These are phyloP conservation scores for Thalpophila matura DNA, from an alignment of 2,888 invertebrate species.

Conservation along the genomic window DNA sequence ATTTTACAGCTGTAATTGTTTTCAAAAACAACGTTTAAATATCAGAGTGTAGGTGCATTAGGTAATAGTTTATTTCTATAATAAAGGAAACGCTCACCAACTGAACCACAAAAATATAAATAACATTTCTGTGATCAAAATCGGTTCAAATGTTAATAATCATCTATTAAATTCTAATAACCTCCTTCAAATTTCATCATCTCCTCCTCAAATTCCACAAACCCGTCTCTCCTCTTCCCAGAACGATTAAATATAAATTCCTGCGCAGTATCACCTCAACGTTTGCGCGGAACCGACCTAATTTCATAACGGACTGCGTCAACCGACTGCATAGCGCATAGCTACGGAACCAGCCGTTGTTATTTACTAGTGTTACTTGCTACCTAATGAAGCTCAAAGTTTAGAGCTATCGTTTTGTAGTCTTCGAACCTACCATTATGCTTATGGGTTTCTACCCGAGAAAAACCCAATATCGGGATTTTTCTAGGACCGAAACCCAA, in stretches of 20 bases:
- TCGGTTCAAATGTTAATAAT: background rate
- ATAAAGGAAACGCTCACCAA: no score
- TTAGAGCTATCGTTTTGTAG: no score
- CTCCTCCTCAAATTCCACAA: background rate
- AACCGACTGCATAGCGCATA: constrained; percentile 28
- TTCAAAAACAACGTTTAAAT: no score
- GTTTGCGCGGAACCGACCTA: constrained; percentile 43
- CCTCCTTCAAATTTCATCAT: constrained; percentile 2
- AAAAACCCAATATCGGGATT: no score
- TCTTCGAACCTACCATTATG: no score
- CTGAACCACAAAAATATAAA: no score
- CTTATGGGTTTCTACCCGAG: no score
- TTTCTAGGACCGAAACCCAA: no score
- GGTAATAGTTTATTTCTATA: no score
- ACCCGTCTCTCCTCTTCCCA: constrained; percentile 9
- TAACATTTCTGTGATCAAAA: background rate
- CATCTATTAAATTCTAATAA: background rate
- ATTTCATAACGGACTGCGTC: constrained; percentile 40
- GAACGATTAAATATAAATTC: constrained; percentile 35
- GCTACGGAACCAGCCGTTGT: background rate
- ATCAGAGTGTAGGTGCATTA: no score
- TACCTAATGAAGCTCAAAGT: no score
- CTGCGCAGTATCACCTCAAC: constrained; percentile 23
- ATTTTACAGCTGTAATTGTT: no score
- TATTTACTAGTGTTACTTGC: background rate